Percentiles rank a stretch among this genome's conserved stretches.
Evolutionary conservation across 2,888 invertebrate species (phyloP).

Genomic region (Lottia scabra): DNA sequence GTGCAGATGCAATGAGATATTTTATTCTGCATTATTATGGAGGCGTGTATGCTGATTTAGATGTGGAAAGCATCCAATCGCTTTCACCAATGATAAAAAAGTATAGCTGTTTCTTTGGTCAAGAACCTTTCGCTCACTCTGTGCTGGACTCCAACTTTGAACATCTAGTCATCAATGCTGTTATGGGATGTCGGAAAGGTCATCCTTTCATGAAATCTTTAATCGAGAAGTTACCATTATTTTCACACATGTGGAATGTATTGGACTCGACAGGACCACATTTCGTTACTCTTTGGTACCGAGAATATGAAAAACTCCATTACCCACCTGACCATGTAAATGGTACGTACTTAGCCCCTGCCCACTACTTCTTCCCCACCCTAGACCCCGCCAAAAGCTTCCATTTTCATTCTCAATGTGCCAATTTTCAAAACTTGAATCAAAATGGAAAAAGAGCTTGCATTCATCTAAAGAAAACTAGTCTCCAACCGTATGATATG

Average conservation of each 20-base stretch:
- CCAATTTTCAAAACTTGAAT: conserved; percentile 40
- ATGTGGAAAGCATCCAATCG: conserved; percentile 58
- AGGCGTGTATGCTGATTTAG: conserved; percentile 64
- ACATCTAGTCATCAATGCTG: conserved; percentile 57
- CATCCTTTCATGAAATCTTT: conserved; percentile 60
- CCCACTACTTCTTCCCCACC: conserved; percentile 60
- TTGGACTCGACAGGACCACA: conserved; percentile 63
- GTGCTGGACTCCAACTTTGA: conserved; percentile 58
- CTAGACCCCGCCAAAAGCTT: conserved; percentile 54
- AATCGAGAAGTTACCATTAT: conserved; percentile 48
- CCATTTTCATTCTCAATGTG: conserved; percentile 50
- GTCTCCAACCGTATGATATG: conserved; percentile 31
- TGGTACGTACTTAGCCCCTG: conserved; percentile 51
- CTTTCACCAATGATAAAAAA: conserved; percentile 51
- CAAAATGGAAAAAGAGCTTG: conserved; percentile 48
- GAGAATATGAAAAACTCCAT: conserved; percentile 35
- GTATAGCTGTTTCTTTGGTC: conserved; percentile 56
- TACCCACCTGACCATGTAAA: conserved; percentile 30
- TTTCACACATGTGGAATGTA: conserved; percentile 57
- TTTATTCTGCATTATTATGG: conserved; percentile 63
- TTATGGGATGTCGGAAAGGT: conserved; percentile 53
- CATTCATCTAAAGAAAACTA: conserved; percentile 46
- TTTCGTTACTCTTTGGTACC: conserved; percentile 48
- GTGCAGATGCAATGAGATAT: conserved; percentile 64
- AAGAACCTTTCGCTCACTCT: conserved; percentile 61